Evolutionary conservation across 2,888 invertebrate genomes (phyloP), one percentile per base, ranked within the genome.

Genomic region (Helicoverpa assulta): DNA sequence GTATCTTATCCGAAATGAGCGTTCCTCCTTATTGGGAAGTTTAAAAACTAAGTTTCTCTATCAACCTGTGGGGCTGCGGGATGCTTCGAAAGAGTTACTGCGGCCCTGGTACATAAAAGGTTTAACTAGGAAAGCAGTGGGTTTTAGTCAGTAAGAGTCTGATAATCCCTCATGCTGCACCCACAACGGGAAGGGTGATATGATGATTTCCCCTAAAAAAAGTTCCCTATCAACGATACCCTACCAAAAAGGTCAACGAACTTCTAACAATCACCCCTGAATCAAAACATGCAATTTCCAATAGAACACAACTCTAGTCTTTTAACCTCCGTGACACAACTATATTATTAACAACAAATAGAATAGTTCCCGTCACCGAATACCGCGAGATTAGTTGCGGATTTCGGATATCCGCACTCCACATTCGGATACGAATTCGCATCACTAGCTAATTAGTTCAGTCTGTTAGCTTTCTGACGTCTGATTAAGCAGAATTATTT

Each of bases 401-500:
- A 59, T 76, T 76, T 57, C 59, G 19, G 26, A 76, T 73, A 67
- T 77, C 60, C 67, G 19, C 52, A 43, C 26, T 37, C 43, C 19
- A 26, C 33, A 19, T 67, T 67, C 29, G 61, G 47, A 59, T 68
- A 51, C 29, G n/a, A 37, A 61, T 43, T 12, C 43, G 47, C 29
- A 53, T 53, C 54, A 78, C 74, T 50, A 70, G 40, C 26, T 69
- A 67, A 73, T 79, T 67, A 76, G 54, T 67, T 67, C 29, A 43
- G 16, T 59, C 26, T 58, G 51, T 55, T 51, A 58, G 40, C 58
- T 52, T 72, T 53, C 40, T 61, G 66, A 59, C 40, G 21, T 72
- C 8, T 64, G 57, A 75, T 75, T 72, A 64, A 40, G 64, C 61
- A 40, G 40, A 72, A 75, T 60, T 47, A 72, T 72, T 78, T 67